Evolutionary conservation across 2,888 invertebrate genomes (phyloP), one percentile per base, ranked within the genome.

Genomic region (Nomada ferruginata): DNA sequence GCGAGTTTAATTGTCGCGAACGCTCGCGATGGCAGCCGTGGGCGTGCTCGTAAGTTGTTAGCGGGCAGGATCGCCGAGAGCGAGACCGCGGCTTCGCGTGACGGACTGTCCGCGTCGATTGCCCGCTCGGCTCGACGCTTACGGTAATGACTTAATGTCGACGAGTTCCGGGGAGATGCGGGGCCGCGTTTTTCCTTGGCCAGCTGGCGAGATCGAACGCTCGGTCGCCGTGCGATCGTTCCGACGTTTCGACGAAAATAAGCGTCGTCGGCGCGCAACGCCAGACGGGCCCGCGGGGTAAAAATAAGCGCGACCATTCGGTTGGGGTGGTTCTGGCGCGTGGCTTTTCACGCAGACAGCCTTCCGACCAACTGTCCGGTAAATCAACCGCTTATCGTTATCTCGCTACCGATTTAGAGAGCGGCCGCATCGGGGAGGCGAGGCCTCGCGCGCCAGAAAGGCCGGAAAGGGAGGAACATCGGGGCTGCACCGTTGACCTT

Each of bases 121-220:
- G 74, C 71, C 60, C 75, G 79, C 69, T 75, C 76, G 79, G 68
- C 78, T 73, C 84, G 82, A 77, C 86, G 83, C 81, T 83, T 75
- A 81, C 84, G 64, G 79, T 84, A 84, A 86, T 84, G 73, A 85
- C 86, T 86, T 82, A 86, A 86, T 86, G 82, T 82, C 81, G 78
- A 65, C 59, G 69, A 61, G 59, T 53, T 68, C 65, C 68, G 73
- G 79, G 57, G 73, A 1, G 26, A 13, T 71, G 78, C 64, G 76
- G 44, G n/a, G 68, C 74, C 65, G 59, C 72, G 74, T 77, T 72
- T 77, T 61, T 65, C 73, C 23, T 47, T 13, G 47, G 15, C 61
- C 72, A 57, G 42, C 52, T 36, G 65, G 60, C 66, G 50, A 57
- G 63, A 57, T 75, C 44, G 42, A 0, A 20, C 29, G 52, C 44